A percentile compares a stretch with the other conserved stretches of the same genome.
Conservation (phyloP, 2,797 vertebrate species). For the Orestias chungarensis region DNA sequence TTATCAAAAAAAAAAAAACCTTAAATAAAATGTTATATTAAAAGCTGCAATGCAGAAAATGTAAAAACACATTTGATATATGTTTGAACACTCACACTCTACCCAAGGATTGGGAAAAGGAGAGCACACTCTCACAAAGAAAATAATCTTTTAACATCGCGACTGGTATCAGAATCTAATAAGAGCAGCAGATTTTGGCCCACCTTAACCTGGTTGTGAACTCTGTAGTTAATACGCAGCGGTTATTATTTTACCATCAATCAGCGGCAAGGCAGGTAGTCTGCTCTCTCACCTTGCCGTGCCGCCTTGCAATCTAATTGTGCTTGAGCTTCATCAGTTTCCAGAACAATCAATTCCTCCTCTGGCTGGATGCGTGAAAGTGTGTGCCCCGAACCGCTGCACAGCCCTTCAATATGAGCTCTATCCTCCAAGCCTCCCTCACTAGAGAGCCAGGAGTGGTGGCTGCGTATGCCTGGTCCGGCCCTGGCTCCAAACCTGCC, state of each 20-base stretch:
- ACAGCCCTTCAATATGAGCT: constrained; percentile 88
- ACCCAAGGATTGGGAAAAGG: constrained; percentile 35
- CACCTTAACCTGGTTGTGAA: constrained; percentile 95
- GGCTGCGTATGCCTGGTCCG: constrained; percentile 54
- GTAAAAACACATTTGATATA: not conserved
- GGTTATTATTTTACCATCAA: constrained; percentile 99
- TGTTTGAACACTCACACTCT: not conserved
- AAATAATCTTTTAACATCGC: constrained; percentile 74
- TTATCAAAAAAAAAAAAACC: not conserved
- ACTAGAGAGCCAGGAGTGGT: constrained; percentile 73
- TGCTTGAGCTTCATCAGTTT: constrained; percentile 96
- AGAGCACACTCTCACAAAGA: constrained; percentile 53
- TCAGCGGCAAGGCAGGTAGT: constrained; percentile 78
- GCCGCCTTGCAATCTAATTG: constrained; percentile 97
- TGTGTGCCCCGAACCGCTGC: constrained; percentile 81
- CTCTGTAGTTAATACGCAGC: constrained; percentile 95
- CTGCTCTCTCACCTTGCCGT: constrained; percentile 91
- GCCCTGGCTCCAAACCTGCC: constrained; percentile 79
- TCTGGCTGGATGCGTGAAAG: constrained; percentile 83
- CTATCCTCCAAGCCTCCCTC: constrained; percentile 84
- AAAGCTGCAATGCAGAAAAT: not conserved
- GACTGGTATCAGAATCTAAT: constrained; percentile 89
- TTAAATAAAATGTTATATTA: not conserved
- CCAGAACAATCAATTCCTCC: constrained; percentile 91
- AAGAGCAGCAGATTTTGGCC: constrained; percentile 89